Evolutionary conservation across 2,888 invertebrate genomes (phyloP).

Genomic region (Sarcophaga subvicina): DNA sequence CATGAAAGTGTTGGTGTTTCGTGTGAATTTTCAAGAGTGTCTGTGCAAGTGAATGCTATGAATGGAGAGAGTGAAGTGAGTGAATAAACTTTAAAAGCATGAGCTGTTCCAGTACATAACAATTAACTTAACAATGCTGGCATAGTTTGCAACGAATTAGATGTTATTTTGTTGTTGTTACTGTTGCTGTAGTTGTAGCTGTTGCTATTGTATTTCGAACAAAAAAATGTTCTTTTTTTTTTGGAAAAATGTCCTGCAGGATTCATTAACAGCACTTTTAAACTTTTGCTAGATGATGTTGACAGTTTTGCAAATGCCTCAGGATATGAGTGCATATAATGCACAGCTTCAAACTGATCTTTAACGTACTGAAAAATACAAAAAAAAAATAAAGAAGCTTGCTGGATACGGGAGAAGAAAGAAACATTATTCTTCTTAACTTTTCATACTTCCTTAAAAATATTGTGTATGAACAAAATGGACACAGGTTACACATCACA

Average conservation of each 20-base stretch:
- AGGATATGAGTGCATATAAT: constrained; percentile 49
- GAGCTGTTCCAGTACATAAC: constrained; percentile 32
- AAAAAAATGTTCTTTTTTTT: not conserved
- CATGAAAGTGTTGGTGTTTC: constrained; percentile 7
- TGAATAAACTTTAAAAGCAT: constrained; percentile 40
- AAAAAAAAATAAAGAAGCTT: not conserved
- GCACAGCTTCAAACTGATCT: constrained; percentile 21
- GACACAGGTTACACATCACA: constrained; percentile 57
- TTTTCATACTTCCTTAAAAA: constrained; percentile 45
- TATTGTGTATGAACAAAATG: constrained; percentile 42
- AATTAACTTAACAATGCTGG: constrained; percentile 58
- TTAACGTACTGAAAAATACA: not conserved
- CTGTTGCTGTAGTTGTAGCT: not conserved
- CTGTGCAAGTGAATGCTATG: not conserved
- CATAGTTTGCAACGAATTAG: constrained; percentile 26
- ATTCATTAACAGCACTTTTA: constrained; percentile 65
- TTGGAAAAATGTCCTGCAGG: constrained; percentile 61
- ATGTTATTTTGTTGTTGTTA: constrained; percentile 31
- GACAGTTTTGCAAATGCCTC: constrained; percentile 57
- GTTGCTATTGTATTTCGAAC: too few relatives aligned
- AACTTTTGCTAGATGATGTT: constrained; percentile 62
- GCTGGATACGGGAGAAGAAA: not conserved
- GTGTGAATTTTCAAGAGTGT: not conserved
- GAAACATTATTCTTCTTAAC: constrained; percentile 27
- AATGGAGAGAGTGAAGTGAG: not conserved